Evolutionary conservation across 1,140 invertebrate genomes (phyloP).

Genomic region (Diorhabda elongata): DNA sequence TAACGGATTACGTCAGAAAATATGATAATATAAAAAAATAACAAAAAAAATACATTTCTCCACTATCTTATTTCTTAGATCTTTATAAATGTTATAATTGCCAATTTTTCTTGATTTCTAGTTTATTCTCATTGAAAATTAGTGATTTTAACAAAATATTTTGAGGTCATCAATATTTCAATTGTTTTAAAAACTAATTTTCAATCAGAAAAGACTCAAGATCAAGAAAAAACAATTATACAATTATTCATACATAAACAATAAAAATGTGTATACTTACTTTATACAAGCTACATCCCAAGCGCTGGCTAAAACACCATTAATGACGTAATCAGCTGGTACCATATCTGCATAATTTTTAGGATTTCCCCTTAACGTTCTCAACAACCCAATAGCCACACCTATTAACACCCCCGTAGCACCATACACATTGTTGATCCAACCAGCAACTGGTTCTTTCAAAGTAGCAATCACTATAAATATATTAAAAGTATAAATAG

Average conservation of each 20-base stretch:
- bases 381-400: conserved; percentile 60
- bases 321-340: conserved; percentile 70
- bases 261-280: conserved; percentile 31
- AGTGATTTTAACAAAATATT: too few relatives aligned
- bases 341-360: conserved; percentile 62
- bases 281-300: conserved; percentile 57
- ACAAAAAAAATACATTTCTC: too few relatives aligned
- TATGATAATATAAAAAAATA: too few relatives aligned
- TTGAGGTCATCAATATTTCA: too few relatives aligned
- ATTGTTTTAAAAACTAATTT: too few relatives aligned
- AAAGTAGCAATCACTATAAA: conserved; percentile 53
- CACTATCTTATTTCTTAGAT: too few relatives aligned
- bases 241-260: conserved; percentile 4
- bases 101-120: too few relatives aligned
- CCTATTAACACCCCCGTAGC: conserved; percentile 60
- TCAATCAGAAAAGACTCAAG: too few relatives aligned
- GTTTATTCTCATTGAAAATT: too few relatives aligned
- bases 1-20: too few relatives aligned
- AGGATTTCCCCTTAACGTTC: conserved; percentile 54
- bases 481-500: background rate
- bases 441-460: conserved; percentile 57
- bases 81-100: too few relatives aligned
- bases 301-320: conserved; percentile 61
- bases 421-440: conserved; percentile 77
- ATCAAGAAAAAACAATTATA: background rate